Base-by-base conservation (phyloP, 2,888 invertebrate species). In the Sacculina carcini region DNA sequence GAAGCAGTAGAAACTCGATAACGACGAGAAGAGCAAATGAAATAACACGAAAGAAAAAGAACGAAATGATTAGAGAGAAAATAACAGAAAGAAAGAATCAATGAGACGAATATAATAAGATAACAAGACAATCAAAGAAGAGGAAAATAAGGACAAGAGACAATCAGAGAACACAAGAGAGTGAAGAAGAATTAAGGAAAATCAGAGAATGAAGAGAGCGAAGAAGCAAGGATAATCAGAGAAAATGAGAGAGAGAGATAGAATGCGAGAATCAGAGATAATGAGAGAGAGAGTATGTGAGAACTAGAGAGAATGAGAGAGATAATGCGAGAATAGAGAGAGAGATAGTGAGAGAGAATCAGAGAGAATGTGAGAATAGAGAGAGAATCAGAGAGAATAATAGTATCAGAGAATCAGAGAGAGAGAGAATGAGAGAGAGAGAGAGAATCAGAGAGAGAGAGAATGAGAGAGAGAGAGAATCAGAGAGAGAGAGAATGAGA, bases 1-100 rank as follows among this genome's bases (percentile, higher is more conserved):
- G n/a, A 12, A 34, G n/a, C 6, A 12, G n/a, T n/a, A 34, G 69
- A 69, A 55, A 14, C 3, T 3, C 5, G n/a, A 39, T 52, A 52
- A 38, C 12, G 14, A 34, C 4, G 55, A 10, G 39, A 54, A 21
- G 14, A 36, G n/a, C 14, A 12, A 36, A 6, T 2, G n/a, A 5
- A 71, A 54, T 70, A 71, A 38, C 70, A 72, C 34, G 67, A 66
- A 12, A 60, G 19, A 19, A 24, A 52, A 14, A 14, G 9, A 24
- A 12, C 14, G n/a, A 36, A 12, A 36, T 1, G 16, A 12, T n/a
- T 2, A 36, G 2, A 5, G 2, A 36, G 5, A 23, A 16, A 19
- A 23, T 14, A 1, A 51, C n/a, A 51, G 10, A 5, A 12, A 21
- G 14, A 51, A 2, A 26, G 9, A 49, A 32, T 12, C 2, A 19